Evolutionary conservation across 35 echinoderm and acorn worm genomes (phyloP).

Genomic region (Diadema setosum): DNA sequence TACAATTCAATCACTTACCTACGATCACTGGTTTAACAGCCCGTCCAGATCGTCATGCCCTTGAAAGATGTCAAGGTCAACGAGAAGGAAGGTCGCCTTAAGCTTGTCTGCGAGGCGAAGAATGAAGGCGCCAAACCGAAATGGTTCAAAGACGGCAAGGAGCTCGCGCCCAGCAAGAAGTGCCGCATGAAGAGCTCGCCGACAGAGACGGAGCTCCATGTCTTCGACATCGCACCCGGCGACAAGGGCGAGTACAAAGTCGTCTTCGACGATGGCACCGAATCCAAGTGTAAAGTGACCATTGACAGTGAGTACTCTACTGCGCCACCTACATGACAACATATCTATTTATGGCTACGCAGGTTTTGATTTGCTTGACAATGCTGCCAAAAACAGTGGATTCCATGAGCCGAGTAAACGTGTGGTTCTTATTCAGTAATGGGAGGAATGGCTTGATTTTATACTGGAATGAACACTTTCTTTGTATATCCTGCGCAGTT

Average conservation of each 20-base stretch:
- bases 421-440: too few species aligned
- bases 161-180: slow-evolving; percentile 68
- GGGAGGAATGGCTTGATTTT: too few species aligned
- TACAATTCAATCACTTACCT: too few species aligned
- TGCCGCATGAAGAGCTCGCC: slow-evolving; percentile 53
- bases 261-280: slow-evolving; percentile 65
- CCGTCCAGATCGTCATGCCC: slow-evolving; percentile 67
- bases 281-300: slow-evolving; percentile 58
- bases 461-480: too few species aligned
- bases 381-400: not conserved
- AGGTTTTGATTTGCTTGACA: too few species aligned
- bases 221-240: slow-evolving; percentile 42
- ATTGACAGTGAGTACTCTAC: slow-evolving; percentile 79
- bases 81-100: slow-evolving; percentile 78
- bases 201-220: slow-evolving; percentile 41
- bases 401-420: too few species aligned
- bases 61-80: slow-evolving; percentile 61
- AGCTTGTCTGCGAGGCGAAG: slow-evolving; percentile 56
- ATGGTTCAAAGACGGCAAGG: slow-evolving; percentile 92
- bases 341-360: too few species aligned
- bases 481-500: too few species aligned
- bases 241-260: slow-evolving; percentile 86
- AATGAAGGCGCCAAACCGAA: slow-evolving; percentile 52
- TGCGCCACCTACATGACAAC: too few species aligned
- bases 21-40: not conserved